Percentiles rank a stretch among this genome's conserved stretches.
These are phyloP conservation scores for Daktulosphaira vitifoliae DNA, from an alignment of 1,140 invertebrate genomes.

Conservation along the genomic window DNA sequence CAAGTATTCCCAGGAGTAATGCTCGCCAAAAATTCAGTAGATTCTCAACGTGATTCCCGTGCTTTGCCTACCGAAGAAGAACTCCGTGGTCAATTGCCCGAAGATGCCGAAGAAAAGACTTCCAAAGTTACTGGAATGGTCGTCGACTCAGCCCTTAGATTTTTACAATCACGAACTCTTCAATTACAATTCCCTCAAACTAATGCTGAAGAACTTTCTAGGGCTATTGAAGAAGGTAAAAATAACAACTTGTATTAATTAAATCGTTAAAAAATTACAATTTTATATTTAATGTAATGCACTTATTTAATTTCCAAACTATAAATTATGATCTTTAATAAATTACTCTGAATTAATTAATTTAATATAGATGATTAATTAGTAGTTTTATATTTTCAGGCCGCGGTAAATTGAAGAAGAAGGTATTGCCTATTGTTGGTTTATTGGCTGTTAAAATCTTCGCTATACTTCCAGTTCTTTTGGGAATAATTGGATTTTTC, in stretches of 20 bases:
- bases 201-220: constrained; percentile 47
- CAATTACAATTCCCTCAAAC: constrained; percentile 62
- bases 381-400: constrained; percentile 48
- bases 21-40: constrained; percentile 49
- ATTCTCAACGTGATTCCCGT: constrained; percentile 40
- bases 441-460: constrained; percentile 59
- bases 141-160: constrained; percentile 60
- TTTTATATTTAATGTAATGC: no score
- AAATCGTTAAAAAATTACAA: no score
- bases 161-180: constrained; percentile 66
- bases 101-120: constrained; percentile 46
- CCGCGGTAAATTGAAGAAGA: constrained; percentile 64
- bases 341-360: no score
- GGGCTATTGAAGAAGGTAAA: constrained; percentile 55
- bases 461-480: constrained; percentile 55
- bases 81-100: constrained; percentile 47
- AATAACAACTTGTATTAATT: not conserved
- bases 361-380: no score
- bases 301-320: no score
- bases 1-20: constrained; percentile 50
- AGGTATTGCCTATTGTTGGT: constrained; percentile 54
- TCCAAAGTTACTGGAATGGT: constrained; percentile 51
- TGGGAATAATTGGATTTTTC: constrained; percentile 59
- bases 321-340: no score
- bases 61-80: constrained; percentile 49